Base-by-base conservation (phyloP, 2,113 vertebrate species). In the Psephotus haematonotus region DNA sequence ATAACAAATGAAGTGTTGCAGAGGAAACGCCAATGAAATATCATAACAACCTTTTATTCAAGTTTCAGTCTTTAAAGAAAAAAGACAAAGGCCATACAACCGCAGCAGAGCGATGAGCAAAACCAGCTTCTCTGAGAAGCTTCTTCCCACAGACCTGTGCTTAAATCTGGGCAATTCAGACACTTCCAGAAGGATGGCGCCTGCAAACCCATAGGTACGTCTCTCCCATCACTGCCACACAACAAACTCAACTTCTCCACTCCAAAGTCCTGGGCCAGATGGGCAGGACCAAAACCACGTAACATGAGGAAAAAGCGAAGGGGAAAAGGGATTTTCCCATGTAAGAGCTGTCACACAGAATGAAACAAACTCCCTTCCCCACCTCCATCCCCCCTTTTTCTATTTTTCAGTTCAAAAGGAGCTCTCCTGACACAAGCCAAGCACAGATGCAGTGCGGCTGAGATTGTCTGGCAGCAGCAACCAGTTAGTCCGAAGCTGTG, bases 1-100 rank as follows among this genome's bases (percentile, higher is more conserved):
- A 92, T 82, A 85, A 85, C 76, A 93, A 89, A 91, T 86, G 50
- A 94, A 80, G 49, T 43, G 35, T 31, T 82, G 60, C 53, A 94
- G 87, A 90, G 52, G 70, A 94, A 95, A 65, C 2, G 1, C 44
- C 86, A 88, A 46, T n/a, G 28, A 87, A 94, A 37, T 52, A 70
- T 7, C 20, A 8, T 14, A 90, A 82, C 16, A 59, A 74, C 49
- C 28, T 78, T 82, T 18, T 67, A 67, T 28, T 67, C 80, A 43
- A 27, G 23, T 77, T 90, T 80, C 27, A 31, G 15, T 49, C 44
- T 46, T n/a, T 20, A 44, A 59, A 24, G 79, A 43, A 43, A 53
- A 46, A 44, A n/a, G 11, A 4, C 33, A 25, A 86, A 92, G 28
- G 13, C 68, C 41, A 37, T 1, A 28, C 41, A 82, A 67, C n/a